A percentile compares a stretch with the other conserved stretches of the same genome.
Conservation (phyloP, 1,140 invertebrate genomes). For the Cheumatopsyche charites region DNA sequence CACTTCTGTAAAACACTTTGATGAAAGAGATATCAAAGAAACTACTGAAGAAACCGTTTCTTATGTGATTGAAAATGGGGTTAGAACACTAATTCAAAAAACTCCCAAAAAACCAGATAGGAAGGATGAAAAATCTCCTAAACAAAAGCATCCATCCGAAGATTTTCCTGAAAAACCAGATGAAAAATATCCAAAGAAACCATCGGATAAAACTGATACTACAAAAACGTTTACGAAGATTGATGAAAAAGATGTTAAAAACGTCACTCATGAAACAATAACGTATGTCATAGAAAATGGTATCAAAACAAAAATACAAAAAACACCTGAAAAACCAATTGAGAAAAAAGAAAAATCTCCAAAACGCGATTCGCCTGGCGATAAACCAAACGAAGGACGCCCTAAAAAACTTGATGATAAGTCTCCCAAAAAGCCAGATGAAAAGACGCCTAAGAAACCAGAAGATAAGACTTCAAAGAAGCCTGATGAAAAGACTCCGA, state of each 20-base stretch:
- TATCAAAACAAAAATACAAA: constrained; percentile 22
- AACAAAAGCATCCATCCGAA: not conserved
- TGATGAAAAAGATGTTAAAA: not conserved
- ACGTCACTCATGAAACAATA: not conserved
- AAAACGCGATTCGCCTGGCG: constrained; percentile 13
- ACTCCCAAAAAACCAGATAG: constrained; percentile 31
- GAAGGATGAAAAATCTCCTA: constrained; percentile 24
- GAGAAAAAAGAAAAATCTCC: constrained; percentile 25
- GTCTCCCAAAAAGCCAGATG: constrained; percentile 9
- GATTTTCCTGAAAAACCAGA: not conserved
- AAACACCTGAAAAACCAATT: constrained; percentile 24
- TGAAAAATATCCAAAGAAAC: not conserved
- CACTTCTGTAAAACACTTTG: not conserved
- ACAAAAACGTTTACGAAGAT: constrained; percentile 1
- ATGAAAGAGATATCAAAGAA: constrained; percentile 13
- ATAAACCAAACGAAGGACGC: constrained; percentile 2
- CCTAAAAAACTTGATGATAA: constrained; percentile 18
- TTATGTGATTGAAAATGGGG: constrained; percentile 44
- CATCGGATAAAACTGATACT: not conserved
- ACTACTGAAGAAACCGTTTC: constrained; percentile 29
- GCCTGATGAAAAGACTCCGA: constrained; percentile 28
- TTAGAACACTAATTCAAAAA: constrained; percentile 26
- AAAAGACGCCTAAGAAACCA: constrained; percentile 1
- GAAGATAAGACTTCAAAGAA: constrained; percentile 17
- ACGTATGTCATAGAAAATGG: constrained; percentile 32